These are phyloP conservation scores for Gobio gobio DNA, from an alignment of 2,113 vertebrate species.

Conservation along the genomic window DNA sequence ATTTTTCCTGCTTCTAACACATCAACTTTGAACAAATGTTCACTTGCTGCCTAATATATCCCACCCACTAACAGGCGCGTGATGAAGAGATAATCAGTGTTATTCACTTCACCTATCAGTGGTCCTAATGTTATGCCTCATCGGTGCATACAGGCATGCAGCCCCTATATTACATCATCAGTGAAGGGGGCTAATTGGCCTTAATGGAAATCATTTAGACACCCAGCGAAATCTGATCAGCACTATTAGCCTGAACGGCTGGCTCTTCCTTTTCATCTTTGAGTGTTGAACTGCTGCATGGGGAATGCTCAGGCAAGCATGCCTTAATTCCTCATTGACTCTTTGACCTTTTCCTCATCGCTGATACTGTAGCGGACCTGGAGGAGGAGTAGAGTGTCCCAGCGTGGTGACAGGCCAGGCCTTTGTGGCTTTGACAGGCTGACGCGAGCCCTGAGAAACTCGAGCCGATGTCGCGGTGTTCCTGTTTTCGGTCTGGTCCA, in stretches of 20 bases:
- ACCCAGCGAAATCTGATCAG: conserved; percentile 71
- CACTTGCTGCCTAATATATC: too few relatives aligned
- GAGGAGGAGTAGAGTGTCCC: conserved; percentile 63
- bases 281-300: conserved; percentile 72
- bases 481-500: conserved; percentile 74
- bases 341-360: conserved; percentile 76
- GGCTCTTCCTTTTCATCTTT: conserved; percentile 65
- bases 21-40: too few relatives aligned
- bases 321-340: conserved; percentile 83
- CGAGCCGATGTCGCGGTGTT: conserved; percentile 74
- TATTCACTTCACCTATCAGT: too few relatives aligned
- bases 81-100: too few relatives aligned
- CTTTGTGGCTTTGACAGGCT: conserved; percentile 76
- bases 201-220: conserved; percentile 75
- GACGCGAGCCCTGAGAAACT: conserved; percentile 77
- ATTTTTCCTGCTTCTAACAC: too few relatives aligned
- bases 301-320: conserved; percentile 78
- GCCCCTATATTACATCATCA: conserved; percentile 49
- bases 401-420: conserved; percentile 62
- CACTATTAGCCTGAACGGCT: conserved; percentile 66
- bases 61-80: too few relatives aligned
- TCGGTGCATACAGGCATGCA: conserved; percentile 13
- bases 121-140: too few relatives aligned
- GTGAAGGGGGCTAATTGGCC: conserved; percentile 74
- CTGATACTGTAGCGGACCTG: conserved; percentile 69